Evolutionary conservation across 2,888 invertebrate species (phyloP).

Genomic region (Brachynemurus nebulosus): DNA sequence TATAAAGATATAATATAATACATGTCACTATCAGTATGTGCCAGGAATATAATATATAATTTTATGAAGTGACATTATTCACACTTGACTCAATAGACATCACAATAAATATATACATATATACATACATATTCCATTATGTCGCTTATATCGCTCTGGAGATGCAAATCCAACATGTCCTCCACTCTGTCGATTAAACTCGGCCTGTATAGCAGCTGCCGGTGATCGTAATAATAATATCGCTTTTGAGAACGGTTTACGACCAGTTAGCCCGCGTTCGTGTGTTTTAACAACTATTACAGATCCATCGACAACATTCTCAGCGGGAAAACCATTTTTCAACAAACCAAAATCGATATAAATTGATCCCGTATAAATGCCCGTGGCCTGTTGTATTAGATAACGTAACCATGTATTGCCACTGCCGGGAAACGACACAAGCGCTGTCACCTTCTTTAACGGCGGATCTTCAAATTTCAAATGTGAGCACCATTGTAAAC

Average conservation of each 20-base stretch:
- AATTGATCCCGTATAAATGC: slow-evolving; percentile 62
- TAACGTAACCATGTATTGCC: slow-evolving; percentile 76
- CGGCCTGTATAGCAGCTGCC: slow-evolving; percentile 58
- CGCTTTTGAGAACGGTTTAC: slow-evolving; percentile 47
- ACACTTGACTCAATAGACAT: no score
- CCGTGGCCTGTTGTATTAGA: slow-evolving; percentile 62
- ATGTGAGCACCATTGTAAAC: slow-evolving; percentile 39
- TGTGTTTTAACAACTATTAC: slow-evolving; percentile 70
- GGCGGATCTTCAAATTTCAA: slow-evolving; percentile 33
- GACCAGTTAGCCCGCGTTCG: slow-evolving; percentile 48
- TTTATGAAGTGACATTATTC: no score
- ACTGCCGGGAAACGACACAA: slow-evolving; percentile 72
- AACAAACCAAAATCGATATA: slow-evolving; percentile 68
- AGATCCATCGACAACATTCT: slow-evolving; percentile 59
- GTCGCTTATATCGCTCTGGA: slow-evolving; percentile 45
- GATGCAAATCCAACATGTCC: slow-evolving; percentile 71
- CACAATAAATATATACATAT: background rate
- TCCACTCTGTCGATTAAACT: slow-evolving; percentile 66
- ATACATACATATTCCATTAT: slow-evolving; percentile 44
- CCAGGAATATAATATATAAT: no score
- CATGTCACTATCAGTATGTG: no score
- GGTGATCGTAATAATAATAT: slow-evolving; percentile 58
- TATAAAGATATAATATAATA: no score
- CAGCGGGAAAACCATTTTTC: slow-evolving; percentile 68
- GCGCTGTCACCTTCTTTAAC: slow-evolving; percentile 40